Conservation (phyloP, 2,797 vertebrate species). For the Malurus leucopterus region DNA sequence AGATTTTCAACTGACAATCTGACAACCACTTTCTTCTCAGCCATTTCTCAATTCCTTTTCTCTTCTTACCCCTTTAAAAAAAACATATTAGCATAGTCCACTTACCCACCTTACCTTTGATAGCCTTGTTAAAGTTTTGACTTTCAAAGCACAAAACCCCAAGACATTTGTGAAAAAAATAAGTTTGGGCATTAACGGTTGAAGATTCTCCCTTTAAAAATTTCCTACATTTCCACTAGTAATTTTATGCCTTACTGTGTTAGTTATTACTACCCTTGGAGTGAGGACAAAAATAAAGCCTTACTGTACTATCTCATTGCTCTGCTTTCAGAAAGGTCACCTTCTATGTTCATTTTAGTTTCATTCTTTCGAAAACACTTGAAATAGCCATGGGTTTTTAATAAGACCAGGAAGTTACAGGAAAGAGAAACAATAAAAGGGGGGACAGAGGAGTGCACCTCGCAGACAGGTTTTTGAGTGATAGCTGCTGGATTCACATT, state of each 20-base stretch:
- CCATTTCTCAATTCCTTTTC: background rate
- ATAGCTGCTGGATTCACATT: background rate
- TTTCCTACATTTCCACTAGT: background rate
- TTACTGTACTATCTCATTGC: background rate
- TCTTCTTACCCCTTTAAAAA: background rate
- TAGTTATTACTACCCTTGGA: background rate
- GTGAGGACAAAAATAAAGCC: background rate
- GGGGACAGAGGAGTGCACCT: background rate
- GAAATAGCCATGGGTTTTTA: background rate
- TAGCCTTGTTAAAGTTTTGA: background rate
- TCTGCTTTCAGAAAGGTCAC: background rate
- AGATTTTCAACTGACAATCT: background rate
- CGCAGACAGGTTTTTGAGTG: background rate
- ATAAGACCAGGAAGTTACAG: background rate
- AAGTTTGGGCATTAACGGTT: background rate
- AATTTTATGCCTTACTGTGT: background rate
- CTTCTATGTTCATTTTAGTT: background rate
- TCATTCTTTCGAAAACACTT: background rate
- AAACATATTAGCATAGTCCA: background rate
- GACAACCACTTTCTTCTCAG: background rate
- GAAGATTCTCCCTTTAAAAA: background rate
- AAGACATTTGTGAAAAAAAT: background rate
- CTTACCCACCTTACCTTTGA: background rate
- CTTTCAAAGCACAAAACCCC: background rate
- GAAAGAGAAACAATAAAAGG: background rate